Base-by-base conservation (phyloP, 1,140 invertebrate species). In the Frieseomelitta varia region DNA sequence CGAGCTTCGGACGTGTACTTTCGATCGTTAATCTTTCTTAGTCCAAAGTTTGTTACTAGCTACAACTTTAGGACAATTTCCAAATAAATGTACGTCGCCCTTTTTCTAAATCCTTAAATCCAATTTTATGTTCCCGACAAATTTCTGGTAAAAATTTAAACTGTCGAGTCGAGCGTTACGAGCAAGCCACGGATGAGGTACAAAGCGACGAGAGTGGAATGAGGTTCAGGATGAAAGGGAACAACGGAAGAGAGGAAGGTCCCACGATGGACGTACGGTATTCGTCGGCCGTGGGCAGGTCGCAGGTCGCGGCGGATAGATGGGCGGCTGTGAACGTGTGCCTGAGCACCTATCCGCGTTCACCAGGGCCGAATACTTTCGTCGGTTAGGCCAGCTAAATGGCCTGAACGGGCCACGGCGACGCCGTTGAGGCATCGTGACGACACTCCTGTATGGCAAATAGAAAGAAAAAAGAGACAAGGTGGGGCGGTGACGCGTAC, bases 381-480 rank as follows among this genome's bases (percentile, higher is more conserved):
- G 78, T 85, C 72, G 73, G 34, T 58, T 19, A 24, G 53, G 61
- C 76, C 69, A 55, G 47, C 30, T 75, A 67, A 85, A 79, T 68
- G 65, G 39, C 24, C 34, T 4, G 34, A 14, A 53, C 58, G 34
- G 11, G 27, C 21, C 34, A 17, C 68, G 11, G 55, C 39, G 84
- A 30, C n/a, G 55, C 27, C 74, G 69, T 84, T 65, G 67, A 73
- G 24, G 30, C 17, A 56, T 68, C 61, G 80, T 83, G 78, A 88
- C 58, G 87, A 84, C 69, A 88, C 89, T 86, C 88, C 85, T 89
- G 89, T 89, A 90, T 89, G 84, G 90, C 91, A 93, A 92, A 92
- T 90, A 90, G 88, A 78, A 87, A 84, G 88, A 92, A 93, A 92
- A 92, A 92, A 93, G 91, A 89, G 90, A 83, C 78, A 87, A 79